Conservation (phyloP, 2,888 invertebrate genomes). For the Philereme vetulata region DNA sequence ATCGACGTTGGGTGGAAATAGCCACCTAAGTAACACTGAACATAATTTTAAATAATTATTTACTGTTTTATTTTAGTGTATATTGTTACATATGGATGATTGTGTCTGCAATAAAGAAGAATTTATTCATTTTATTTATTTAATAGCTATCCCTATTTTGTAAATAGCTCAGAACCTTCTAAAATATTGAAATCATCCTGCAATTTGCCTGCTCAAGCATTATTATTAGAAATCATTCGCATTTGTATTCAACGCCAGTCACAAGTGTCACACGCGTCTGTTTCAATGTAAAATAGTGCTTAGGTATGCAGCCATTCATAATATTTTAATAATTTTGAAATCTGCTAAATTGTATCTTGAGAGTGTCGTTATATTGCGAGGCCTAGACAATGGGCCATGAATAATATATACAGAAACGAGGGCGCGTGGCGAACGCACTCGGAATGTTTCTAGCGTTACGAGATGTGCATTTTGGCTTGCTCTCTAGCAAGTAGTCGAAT, state of each 20-base stretch:
- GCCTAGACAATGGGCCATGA: conserved; percentile 54
- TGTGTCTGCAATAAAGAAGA: too few species aligned
- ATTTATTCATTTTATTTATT: too few species aligned
- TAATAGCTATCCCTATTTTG: too few species aligned
- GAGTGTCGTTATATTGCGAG: conserved; percentile 41
- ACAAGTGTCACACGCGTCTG: not conserved
- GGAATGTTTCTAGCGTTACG: conserved; percentile 17
- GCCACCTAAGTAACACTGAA: too few species aligned
- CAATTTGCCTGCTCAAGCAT: not conserved
- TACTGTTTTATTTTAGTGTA: too few species aligned
- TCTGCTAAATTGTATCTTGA: conserved; percentile 38
- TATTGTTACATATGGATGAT: too few species aligned
- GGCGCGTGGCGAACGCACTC: conserved; percentile 33
- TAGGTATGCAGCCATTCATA: conserved; percentile 26
- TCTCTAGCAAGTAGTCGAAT: too few species aligned
- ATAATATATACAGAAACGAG: conserved; percentile 58
- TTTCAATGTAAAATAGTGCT: conserved; percentile 21
- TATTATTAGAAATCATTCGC: not conserved
- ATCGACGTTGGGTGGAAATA: too few species aligned
- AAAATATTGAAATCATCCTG: not conserved
- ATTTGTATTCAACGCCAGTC: not conserved
- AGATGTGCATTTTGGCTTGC: conserved; percentile 15
- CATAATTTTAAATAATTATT: too few species aligned
- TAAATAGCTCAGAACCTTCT: too few species aligned
- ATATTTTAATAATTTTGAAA: conserved; percentile 44